Base-by-base conservation (phyloP, 2,888 invertebrate species). In the Epistrophella euchroma region DNA sequence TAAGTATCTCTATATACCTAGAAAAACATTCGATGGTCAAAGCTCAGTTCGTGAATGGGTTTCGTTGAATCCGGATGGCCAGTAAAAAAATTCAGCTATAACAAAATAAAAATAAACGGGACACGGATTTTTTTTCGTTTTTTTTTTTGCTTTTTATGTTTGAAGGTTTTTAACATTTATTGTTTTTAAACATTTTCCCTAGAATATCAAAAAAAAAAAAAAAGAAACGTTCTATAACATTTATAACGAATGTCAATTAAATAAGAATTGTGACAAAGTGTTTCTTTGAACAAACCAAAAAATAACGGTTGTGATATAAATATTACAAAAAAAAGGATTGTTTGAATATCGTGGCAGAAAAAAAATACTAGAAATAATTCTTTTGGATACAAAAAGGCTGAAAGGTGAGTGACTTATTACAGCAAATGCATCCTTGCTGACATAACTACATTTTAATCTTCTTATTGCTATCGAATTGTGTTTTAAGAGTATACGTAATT, bases 31-130 rank as follows among this genome's bases (percentile, higher is more conserved):
- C 85, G 88, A 88, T 88, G 88, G 88, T 88, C 86, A 90, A 90
- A 91, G 91, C 89, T 92, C 91, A 92, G 92, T 92, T 90, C 90
- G 90, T 91, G 90, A 90, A 91, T 91, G 91, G 90, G 90, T 91
- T 90, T 92, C 91, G 91, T 91, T 90, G 90, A 89, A 90, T 91
- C 90, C 91, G 91, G 92, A 92, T 92, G 92, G 86, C 75, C 56
- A 80, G 72, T 22, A 70, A 76, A 78, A 79, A 83, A 40, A 79
- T 28, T 79, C 68, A 68, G 73, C 73, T 58, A n/a, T n/a, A 77
- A 79, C 64, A 76, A 40, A 45, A 62, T n/a, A n/a, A 68, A 40
- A 72, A 60, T 35, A 68, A 50, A 45, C 74, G 68, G 68, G 45
- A 56, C 37, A 75, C 82, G 84, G 75, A 62, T 76, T 76, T 68